Conservation (phyloP, 2,113 vertebrate genomes). For the Helogale parvula region DNA sequence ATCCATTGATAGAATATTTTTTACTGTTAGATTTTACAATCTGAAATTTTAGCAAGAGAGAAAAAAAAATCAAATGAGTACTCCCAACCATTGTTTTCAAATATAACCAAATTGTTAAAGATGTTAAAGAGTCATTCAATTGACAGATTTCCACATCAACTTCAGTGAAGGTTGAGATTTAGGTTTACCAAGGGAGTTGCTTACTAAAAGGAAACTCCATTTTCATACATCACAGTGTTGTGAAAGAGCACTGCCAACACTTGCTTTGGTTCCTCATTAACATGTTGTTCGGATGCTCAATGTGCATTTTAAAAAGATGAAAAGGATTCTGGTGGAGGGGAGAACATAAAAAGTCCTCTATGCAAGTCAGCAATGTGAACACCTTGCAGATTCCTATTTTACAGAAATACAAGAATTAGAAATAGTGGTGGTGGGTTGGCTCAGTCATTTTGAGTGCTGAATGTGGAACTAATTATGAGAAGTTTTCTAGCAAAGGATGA, state of each 20-base stretch:
- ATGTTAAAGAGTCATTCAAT: not conserved
- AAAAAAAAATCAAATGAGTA: not conserved
- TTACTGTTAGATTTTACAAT: not conserved
- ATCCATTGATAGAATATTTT: not conserved
- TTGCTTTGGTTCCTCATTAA: not conserved
- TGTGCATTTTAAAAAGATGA: constrained; percentile 2
- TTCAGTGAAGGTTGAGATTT: not conserved
- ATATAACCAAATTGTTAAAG: not conserved
- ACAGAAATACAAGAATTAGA: constrained; percentile 69
- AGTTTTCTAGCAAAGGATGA: not conserved
- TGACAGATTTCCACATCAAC: not conserved
- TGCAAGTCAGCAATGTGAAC: not conserved
- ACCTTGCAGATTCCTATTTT: constrained; percentile 69
- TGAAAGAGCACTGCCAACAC: not conserved
- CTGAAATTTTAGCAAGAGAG: not conserved
- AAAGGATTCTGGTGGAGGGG: not conserved
- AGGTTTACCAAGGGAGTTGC: not conserved
- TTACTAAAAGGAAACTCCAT: not conserved
- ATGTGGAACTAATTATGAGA: not conserved
- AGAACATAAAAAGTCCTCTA: not conserved
- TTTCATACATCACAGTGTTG: not conserved
- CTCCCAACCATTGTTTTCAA: not conserved
- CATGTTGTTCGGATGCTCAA: not conserved
- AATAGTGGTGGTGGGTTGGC: not conserved
- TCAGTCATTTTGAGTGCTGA: too few species aligned